Evolutionary conservation across 2,888 invertebrate species (phyloP).

Genomic region (Tortricodes alternella): DNA sequence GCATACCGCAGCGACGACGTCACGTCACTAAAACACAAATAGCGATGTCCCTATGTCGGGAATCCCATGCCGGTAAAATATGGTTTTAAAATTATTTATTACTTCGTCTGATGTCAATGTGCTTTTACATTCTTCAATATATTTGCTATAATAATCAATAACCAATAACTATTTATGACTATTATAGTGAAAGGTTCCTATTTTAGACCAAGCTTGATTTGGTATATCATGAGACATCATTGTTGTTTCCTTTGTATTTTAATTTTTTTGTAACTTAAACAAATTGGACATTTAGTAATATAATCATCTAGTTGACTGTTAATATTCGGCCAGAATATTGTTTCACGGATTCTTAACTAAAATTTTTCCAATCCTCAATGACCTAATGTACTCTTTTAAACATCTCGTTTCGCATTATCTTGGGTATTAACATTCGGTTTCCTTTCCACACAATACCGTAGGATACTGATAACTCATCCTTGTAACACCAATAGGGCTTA

Average conservation of each 20-base stretch:
- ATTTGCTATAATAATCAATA: conserved; percentile 25
- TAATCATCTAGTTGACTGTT: conserved; percentile 5
- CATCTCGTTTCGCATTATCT: background rate
- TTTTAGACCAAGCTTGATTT: background rate
- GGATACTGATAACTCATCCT: conserved; percentile 4
- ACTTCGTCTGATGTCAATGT: background rate
- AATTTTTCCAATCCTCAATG: conserved; percentile 8
- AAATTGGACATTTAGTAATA: background rate
- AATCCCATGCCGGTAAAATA: conserved; percentile 15
- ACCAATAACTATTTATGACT: background rate
- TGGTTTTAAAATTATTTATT: conserved; percentile 7
- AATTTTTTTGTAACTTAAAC: conserved; percentile 9
- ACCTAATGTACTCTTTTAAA: background rate
- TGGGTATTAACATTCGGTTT: background rate
- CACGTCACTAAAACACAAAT: conserved; percentile 34
- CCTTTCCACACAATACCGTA: conserved; percentile 14
- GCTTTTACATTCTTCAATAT: conserved; percentile 10
- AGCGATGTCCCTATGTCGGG: conserved; percentile 8
- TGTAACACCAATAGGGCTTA: conserved; percentile 3
- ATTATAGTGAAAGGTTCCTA: background rate
- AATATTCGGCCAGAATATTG: conserved; percentile 4
- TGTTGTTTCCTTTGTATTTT: conserved; percentile 21
- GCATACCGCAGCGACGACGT: conserved; percentile 34
- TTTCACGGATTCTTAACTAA: background rate
- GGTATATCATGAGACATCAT: conserved; percentile 12